Evolutionary conservation across 2,797 vertebrate species (phyloP).

Genomic region (Gambusia yucatana): DNA sequence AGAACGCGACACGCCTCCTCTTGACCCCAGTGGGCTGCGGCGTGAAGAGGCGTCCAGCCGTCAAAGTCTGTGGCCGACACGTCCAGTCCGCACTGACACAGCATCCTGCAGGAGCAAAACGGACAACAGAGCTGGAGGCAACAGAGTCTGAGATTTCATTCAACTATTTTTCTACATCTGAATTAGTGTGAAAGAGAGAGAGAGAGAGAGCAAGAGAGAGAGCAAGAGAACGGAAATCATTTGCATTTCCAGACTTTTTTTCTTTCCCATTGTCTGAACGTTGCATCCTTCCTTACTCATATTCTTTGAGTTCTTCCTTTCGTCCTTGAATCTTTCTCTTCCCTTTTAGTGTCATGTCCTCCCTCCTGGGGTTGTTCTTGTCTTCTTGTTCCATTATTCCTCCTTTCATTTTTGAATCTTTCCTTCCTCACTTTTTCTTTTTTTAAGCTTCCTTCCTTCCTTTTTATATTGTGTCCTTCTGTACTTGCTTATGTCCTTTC

Average conservation of each 20-base stretch:
- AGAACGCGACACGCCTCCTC: conserved; percentile 88
- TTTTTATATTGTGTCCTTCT: background rate
- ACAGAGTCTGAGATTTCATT: background rate
- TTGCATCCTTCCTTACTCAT: background rate
- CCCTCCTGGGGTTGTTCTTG: background rate
- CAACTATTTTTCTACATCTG: background rate
- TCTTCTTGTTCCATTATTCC: background rate
- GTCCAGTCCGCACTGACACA: conserved; percentile 90
- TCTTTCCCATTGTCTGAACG: background rate
- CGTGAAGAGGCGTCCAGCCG: conserved; percentile 92
- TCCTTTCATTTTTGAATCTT: background rate
- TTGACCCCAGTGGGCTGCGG: conserved; percentile 92
- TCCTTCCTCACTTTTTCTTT: background rate
- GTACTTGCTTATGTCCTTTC: background rate
- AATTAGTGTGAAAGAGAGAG: background rate
- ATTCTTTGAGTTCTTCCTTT: background rate
- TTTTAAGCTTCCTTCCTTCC: background rate
- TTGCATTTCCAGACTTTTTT: background rate
- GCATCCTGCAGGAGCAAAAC: conserved; percentile 74
- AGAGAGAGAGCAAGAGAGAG: background rate
- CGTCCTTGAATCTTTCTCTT: background rate
- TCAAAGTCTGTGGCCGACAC: conserved; percentile 87
- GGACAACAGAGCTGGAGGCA: background rate
- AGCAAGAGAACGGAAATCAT: background rate
- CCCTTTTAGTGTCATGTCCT: background rate